Percentiles rank a stretch among this genome's conserved stretches.
Evolutionary conservation across 2,888 invertebrate genomes (phyloP).

Genomic region (Drosophila diplacantha): DNA sequence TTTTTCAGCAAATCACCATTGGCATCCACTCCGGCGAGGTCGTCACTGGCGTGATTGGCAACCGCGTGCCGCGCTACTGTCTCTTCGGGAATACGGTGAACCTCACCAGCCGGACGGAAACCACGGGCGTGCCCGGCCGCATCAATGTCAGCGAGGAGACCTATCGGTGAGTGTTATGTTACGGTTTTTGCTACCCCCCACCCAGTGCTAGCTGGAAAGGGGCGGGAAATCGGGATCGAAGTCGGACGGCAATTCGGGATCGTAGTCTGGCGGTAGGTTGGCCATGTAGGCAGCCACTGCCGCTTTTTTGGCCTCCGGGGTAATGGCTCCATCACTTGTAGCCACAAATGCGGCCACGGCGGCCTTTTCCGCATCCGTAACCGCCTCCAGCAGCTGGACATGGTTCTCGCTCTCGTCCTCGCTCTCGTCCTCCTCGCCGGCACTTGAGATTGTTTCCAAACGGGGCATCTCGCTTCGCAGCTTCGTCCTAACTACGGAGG

Average conservation of each 20-base stretch:
- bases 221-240: conserved; percentile 29
- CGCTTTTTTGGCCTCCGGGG: conserved; percentile 54
- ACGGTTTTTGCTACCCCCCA: conserved; percentile 31
- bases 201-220: conserved; percentile 16
- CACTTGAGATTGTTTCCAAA: conserved; percentile 60
- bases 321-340: conserved; percentile 46
- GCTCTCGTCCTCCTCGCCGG: conserved; percentile 43
- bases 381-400: conserved; percentile 55
- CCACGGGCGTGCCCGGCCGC: conserved; percentile 91
- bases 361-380: conserved; percentile 61
- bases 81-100: conserved; percentile 97
- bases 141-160: conserved; percentile 96
- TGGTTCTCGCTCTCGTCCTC: conserved; percentile 64
- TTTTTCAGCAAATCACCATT: conserved; percentile 89
- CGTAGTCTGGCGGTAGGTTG: conserved; percentile 18
- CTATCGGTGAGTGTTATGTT: conserved; percentile 83
- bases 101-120: conserved; percentile 94
- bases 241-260: conserved; percentile 23
- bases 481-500: conserved; percentile 9
- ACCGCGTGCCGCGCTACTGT: conserved; percentile 95
- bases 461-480: conserved; percentile 41
- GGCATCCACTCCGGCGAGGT: conserved; percentile 96
- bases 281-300: conserved; percentile 53
- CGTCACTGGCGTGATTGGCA: conserved; percentile 95
- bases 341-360: conserved; percentile 60